Percentiles rank a stretch among this genome's conserved stretches.
These are phyloP conservation scores for Graptemys geographica DNA, from an alignment of 2,797 vertebrate genomes.

Conservation along the genomic window DNA sequence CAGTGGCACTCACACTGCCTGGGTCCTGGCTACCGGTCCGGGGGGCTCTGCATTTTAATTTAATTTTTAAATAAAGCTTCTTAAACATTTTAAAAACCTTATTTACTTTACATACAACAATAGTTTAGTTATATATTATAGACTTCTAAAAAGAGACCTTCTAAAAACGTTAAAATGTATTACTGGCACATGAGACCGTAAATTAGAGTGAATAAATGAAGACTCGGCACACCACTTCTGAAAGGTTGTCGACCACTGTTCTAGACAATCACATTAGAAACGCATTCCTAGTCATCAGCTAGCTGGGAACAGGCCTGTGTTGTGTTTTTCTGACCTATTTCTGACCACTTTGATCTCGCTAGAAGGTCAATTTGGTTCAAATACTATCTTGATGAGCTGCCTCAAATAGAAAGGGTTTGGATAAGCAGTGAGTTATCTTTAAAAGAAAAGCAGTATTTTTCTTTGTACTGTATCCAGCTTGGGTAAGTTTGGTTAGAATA, in stretches of 20 bases:
- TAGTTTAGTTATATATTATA: too few relatives aligned
- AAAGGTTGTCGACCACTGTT: background rate
- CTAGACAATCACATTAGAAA: background rate
- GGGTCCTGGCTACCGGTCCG: too few relatives aligned
- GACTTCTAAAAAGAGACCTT: too few relatives aligned
- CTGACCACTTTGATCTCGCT: background rate
- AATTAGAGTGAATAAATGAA: too few relatives aligned
- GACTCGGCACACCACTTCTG: too few relatives aligned
- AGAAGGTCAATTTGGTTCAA: background rate
- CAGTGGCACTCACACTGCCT: too few relatives aligned
- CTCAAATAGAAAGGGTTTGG: background rate
- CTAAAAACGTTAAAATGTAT: too few relatives aligned
- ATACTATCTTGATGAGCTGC: background rate
- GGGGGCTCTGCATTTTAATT: too few relatives aligned
- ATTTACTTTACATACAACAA: too few relatives aligned
- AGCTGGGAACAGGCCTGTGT: background rate
- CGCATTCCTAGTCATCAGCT: background rate
- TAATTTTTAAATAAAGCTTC: too few relatives aligned
- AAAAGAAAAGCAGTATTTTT: background rate
- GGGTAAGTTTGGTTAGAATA: background rate
- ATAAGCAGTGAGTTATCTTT: background rate
- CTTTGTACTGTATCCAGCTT: background rate
- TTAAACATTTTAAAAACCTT: too few relatives aligned
- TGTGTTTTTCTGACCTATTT: background rate
- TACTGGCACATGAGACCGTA: too few relatives aligned